Base-by-base conservation (phyloP, 2,113 vertebrate genomes). In the Periophthalmus modestus region DNA sequence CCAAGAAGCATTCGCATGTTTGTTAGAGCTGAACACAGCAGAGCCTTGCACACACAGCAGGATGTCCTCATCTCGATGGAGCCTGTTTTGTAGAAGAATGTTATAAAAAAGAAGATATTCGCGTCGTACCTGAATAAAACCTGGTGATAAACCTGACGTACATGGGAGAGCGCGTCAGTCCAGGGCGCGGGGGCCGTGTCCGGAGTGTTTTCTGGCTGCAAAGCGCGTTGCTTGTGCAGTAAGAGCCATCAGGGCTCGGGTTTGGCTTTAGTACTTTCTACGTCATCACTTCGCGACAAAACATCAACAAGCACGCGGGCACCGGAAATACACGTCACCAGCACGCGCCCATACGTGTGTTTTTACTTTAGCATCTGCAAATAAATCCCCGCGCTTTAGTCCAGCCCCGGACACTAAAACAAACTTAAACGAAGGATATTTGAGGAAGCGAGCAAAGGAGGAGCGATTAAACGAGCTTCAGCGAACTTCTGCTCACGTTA, bases 61-160 rank as follows among this genome's bases (percentile, higher is more conserved):
- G n/a, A n/a, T n/a, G n/a, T n/a, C n/a, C n/a, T n/a, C n/a, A n/a
- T n/a, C n/a, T n/a, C n/a, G n/a, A n/a, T 47, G 36, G 5, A 54
- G 5, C 23, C 21, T 43, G 15, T 50, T 67, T 21, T 1, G 34
- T 0, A 33, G 15, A 0, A 66, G 9, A 11, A 9, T 71, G 6
- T 24, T 16, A 43, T 14, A n/a, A 2, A 23, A 59, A 10, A 71
- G 24, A 39, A 54, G 33, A 72, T 0, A 7, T 24, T 21, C 0
- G 21, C 28, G 69, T 81, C 91, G 68, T 91, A 94, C 93, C 93
- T 89, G 93, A 91, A 57, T 85, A 75, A 0, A 90, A 28, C 48
- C 85, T 91, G 79, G 85, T 87, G 69, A 92, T 86, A 87, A 81
- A 71, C 70, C 89, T 88, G 85, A 89, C 73, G 80, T 75, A 91